phyloP scores from a whole-genome alignment of 2,888 invertebrate genomes.

The Anorthoa munda region DNA sequence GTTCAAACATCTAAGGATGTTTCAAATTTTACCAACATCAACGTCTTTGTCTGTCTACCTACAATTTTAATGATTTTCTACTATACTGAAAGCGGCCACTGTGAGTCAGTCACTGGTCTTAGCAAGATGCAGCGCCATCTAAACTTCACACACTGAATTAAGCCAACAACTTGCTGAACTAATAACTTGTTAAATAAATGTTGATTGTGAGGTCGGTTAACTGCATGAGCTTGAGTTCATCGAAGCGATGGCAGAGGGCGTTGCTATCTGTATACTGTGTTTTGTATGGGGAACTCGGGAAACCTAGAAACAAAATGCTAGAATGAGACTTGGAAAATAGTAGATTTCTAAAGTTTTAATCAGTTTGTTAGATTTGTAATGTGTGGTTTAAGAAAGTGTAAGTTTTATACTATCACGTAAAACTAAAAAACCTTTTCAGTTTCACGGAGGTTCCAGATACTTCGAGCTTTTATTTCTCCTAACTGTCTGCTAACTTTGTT shows the following conservation, averaged over 20 bases:
- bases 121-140: constrained; percentile 38
- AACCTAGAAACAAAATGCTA: neutral
- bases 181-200: constrained; percentile 17
- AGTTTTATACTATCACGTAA: neutral
- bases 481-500: neutral
- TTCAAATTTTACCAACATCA: too few species aligned
- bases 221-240: neutral
- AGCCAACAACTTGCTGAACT: neutral
- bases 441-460: neutral
- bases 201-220: neutral
- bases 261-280: neutral
- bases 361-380: neutral
- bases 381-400: neutral
- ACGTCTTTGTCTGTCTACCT: too few species aligned
- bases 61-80: neutral
- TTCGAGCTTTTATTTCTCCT: neutral
- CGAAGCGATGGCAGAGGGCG: constrained; percentile 31
- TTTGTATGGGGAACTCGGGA: neutral
- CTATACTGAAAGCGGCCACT: neutral
- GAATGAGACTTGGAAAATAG: neutral
- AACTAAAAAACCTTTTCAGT: neutral
- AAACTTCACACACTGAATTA: constrained; percentile 17
- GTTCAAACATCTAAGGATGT: neutral
- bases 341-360: neutral
- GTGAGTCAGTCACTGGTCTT: neutral